Percentiles rank a stretch among this genome's conserved stretches.
Conservation (phyloP, 2,797 vertebrate genomes). For the Bufotes viridis region DNA sequence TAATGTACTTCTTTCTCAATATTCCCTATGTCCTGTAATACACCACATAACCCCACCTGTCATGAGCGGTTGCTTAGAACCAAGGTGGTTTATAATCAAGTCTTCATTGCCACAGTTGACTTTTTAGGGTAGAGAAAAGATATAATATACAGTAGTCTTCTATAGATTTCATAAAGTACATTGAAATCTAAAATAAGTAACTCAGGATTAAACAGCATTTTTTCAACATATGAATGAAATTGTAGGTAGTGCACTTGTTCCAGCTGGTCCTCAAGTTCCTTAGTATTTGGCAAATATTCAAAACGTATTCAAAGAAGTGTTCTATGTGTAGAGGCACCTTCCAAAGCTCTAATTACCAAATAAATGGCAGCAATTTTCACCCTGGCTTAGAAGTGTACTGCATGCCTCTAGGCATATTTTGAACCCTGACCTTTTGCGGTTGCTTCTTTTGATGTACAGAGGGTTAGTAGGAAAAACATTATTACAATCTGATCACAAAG, state of each 20-base stretch:
- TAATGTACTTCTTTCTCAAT: too few relatives aligned
- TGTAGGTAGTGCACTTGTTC: slow-evolving; percentile 16
- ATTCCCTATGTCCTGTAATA: too few relatives aligned
- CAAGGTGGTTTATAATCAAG: background rate
- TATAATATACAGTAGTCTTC: background rate
- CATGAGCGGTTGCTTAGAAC: background rate
- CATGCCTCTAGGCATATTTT: slow-evolving; percentile 54
- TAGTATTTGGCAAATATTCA: slow-evolving; percentile 29
- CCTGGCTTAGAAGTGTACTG: slow-evolving; percentile 38
- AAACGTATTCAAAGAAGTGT: slow-evolving; percentile 42
- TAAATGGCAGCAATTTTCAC: slow-evolving; percentile 54
- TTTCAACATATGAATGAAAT: slow-evolving; percentile 14
- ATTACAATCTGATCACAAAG: slow-evolving; percentile 22
- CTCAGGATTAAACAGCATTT: background rate
- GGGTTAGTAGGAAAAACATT: slow-evolving; percentile 27
- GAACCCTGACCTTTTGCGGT: slow-evolving; percentile 33
- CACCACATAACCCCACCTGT: too few relatives aligned
- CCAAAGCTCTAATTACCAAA: background rate
- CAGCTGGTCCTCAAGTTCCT: slow-evolving; percentile 21
- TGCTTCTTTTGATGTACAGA: slow-evolving; percentile 59
- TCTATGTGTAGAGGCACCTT: slow-evolving; percentile 29
- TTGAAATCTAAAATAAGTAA: background rate
- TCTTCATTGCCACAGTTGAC: background rate
- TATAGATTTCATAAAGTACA: background rate
- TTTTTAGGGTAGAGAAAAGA: background rate